Percentiles rank a stretch among this genome's conserved stretches.
phyloP scores from a whole-genome alignment of 2,797 vertebrate genomes.

The Mareca penelope region DNA sequence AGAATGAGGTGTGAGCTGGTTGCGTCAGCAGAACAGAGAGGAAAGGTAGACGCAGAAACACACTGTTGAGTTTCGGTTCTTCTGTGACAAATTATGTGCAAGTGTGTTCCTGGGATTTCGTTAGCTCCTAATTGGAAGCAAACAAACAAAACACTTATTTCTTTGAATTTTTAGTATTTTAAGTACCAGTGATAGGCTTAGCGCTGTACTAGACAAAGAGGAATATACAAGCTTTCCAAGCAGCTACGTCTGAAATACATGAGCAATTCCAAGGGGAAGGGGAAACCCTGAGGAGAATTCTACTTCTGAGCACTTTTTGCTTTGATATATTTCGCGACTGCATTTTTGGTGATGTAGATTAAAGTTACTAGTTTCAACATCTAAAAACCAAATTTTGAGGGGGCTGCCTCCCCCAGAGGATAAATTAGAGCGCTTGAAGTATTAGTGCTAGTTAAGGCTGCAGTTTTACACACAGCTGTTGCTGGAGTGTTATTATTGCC shows the following conservation, averaged over 20 bases:
- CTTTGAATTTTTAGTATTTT: constrained; percentile 24
- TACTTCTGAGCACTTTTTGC: background rate
- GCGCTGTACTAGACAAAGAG: background rate
- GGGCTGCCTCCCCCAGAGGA: constrained; percentile 25
- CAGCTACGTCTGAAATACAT: background rate
- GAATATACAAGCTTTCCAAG: background rate
- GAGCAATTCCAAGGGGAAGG: background rate
- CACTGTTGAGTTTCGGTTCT: background rate
- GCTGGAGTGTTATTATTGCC: background rate
- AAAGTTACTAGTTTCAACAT: constrained; percentile 13
- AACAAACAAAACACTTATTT: constrained; percentile 41
- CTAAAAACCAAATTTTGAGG: constrained; percentile 12
- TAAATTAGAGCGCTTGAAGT: constrained; percentile 12
- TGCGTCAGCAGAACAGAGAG: constrained; percentile 42
- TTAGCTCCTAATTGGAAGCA: constrained; percentile 42
- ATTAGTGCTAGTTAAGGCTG: background rate
- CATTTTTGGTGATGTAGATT: constrained; percentile 10
- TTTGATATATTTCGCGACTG: constrained; percentile 35
- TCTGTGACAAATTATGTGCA: constrained; percentile 29
- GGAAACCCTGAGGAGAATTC: constrained; percentile 39
- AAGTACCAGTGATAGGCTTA: background rate
- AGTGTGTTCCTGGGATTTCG: constrained; percentile 36
- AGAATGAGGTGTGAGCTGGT: constrained; percentile 36
- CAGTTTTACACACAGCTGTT: background rate
- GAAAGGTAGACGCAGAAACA: background rate